These are phyloP conservation scores for Poeciliopsis retropinna DNA, from an alignment of 2,113 vertebrate species.

Conservation along the genomic window DNA sequence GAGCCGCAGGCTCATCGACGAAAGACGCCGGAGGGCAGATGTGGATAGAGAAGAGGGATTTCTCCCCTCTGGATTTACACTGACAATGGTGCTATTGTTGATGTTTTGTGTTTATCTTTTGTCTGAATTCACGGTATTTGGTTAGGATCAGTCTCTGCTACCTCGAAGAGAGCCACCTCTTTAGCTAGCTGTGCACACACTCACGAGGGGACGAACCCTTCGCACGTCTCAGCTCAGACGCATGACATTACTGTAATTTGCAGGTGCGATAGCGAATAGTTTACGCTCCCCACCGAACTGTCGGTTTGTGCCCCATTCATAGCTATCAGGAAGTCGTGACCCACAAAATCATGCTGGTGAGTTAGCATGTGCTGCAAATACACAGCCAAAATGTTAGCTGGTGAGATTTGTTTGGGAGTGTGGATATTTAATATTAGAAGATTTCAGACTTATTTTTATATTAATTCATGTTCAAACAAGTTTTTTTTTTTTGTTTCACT, in stretches of 20 bases:
- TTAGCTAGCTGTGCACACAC: constrained; percentile 25
- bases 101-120: constrained; percentile 59
- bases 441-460: too few relatives aligned
- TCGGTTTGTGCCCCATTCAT: neutral
- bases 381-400: neutral
- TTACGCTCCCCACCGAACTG: neutral
- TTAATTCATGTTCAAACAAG: too few relatives aligned
- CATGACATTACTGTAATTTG: neutral
- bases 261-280: neutral
- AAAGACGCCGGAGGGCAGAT: constrained; percentile 33
- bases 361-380: neutral
- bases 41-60: constrained; percentile 37
- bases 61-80: constrained; percentile 64
- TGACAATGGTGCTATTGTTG: constrained; percentile 87
- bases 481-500: too few relatives aligned
- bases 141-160: constrained; percentile 78
- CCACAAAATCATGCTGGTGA: neutral
- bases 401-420: too few relatives aligned
- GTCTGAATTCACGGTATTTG: constrained; percentile 53
- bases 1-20: constrained; percentile 27
- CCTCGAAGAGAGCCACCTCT: constrained; percentile 77
- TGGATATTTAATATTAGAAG: too few relatives aligned
- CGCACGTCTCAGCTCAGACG: constrained; percentile 7
- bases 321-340: neutral
- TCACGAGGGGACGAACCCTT: neutral